A percentile compares a stretch with the other conserved stretches of the same genome.
Evolutionary conservation across 2,113 vertebrate species (phyloP).

Genomic region (Cromileptes altivelis): DNA sequence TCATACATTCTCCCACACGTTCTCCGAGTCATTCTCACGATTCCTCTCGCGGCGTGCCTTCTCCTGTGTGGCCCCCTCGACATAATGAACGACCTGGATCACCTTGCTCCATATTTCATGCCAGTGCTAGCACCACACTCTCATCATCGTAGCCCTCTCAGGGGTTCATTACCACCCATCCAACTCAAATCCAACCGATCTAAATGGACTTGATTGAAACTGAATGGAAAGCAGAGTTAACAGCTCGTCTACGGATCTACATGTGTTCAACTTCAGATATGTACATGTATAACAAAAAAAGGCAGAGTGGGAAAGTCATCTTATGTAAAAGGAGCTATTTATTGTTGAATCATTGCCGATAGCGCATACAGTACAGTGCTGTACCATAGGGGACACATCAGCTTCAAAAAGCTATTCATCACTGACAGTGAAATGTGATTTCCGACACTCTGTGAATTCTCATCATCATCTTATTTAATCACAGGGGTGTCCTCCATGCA

Average conservation of each 20-base stretch:
- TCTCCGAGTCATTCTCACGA: slow-evolving; percentile 35
- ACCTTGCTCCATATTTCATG: slow-evolving; percentile 78
- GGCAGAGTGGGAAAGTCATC: background rate
- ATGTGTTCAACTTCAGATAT: slow-evolving; percentile 34
- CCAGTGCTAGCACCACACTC: slow-evolving; percentile 41
- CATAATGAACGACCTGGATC: slow-evolving; percentile 67
- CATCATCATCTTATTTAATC: slow-evolving; percentile 74
- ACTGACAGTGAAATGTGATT: slow-evolving; percentile 78
- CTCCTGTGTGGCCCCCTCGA: slow-evolving; percentile 56
- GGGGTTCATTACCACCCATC: slow-evolving; percentile 75
- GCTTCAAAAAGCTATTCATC: slow-evolving; percentile 66
- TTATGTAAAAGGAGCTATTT: slow-evolving; percentile 23
- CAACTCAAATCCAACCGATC: slow-evolving; percentile 64
- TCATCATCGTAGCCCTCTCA: slow-evolving; percentile 61
- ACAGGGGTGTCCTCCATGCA: slow-evolving; percentile 60
- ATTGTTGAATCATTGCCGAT: slow-evolving; percentile 30
- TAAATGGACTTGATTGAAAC: slow-evolving; percentile 57
- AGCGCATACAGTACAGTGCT: slow-evolving; percentile 10
- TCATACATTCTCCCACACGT: slow-evolving; percentile 51
- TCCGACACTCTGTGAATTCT: slow-evolving; percentile 76
- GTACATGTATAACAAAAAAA: background rate
- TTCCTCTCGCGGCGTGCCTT: slow-evolving; percentile 37
- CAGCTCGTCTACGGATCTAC: slow-evolving; percentile 49
- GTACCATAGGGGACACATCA: slow-evolving; percentile 29
- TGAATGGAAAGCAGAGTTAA: slow-evolving; percentile 42